A percentile compares a stretch with the other conserved stretches of the same genome.
Conservation (phyloP, 2,797 vertebrate genomes). For the Myripristis jacobus region DNA sequence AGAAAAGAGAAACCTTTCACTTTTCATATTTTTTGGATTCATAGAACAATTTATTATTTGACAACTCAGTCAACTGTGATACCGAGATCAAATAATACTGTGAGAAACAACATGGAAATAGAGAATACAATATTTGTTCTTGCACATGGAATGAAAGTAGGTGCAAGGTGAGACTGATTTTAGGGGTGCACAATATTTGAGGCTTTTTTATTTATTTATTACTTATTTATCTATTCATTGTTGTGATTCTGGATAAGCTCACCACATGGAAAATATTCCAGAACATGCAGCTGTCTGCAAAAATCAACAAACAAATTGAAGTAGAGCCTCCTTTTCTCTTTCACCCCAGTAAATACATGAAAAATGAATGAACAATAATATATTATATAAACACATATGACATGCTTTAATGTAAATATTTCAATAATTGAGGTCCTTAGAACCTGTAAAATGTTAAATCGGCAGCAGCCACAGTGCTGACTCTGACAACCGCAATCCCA, state of each 20-base stretch:
- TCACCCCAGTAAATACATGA: too few species aligned
- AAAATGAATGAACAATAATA: too few species aligned
- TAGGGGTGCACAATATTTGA: not conserved
- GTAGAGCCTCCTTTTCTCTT: too few species aligned
- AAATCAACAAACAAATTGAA: too few species aligned
- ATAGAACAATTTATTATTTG: not conserved
- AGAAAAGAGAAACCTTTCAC: constrained; percentile 11
- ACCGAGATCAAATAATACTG: not conserved
- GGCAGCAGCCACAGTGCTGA: constrained; percentile 65
- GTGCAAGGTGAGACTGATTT: not conserved
- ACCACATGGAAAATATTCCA: too few species aligned
- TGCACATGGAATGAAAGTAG: not conserved
- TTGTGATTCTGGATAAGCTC: too few species aligned
- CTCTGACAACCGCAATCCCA: constrained; percentile 49
- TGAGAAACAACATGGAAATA: not conserved
- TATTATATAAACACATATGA: too few species aligned
- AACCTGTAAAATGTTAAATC: constrained; percentile 57
- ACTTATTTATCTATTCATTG: too few species aligned
- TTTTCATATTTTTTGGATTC: not conserved
- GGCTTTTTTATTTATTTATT: too few species aligned
- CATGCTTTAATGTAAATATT: not conserved
- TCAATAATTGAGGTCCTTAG: constrained; percentile 21
- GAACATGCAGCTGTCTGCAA: too few species aligned
- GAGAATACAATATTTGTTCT: not conserved
- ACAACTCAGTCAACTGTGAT: not conserved